Percentiles rank a stretch among this genome's conserved stretches.
Evolutionary conservation across 2,888 invertebrate species (phyloP).

Genomic region (Stenoptilia bipunctidactyla): DNA sequence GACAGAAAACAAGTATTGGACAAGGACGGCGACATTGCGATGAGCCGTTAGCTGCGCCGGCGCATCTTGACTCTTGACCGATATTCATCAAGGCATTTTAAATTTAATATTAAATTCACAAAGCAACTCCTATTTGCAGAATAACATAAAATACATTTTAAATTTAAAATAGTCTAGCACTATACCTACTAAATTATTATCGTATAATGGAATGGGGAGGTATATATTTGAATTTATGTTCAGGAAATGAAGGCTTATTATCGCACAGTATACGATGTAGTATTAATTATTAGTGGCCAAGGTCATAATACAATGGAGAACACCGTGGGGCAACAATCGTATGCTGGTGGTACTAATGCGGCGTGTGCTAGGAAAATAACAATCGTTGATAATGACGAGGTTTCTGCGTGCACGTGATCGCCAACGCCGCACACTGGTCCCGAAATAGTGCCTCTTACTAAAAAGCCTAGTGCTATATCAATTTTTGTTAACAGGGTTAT

Average conservation of each 20-base stretch:
- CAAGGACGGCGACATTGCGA: conserved; percentile 4
- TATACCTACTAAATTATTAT: too few species aligned
- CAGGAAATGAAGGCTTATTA: conserved; percentile 10
- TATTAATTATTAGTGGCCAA: conserved; percentile 34
- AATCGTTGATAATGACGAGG: conserved; percentile 11
- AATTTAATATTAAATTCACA: too few species aligned
- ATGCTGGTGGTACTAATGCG: conserved; percentile 14
- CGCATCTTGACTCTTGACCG: conserved; percentile 8
- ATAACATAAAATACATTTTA: too few species aligned
- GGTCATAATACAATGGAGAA: conserved; percentile 28
- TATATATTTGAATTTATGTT: too few species aligned
- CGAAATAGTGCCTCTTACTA: too few species aligned
- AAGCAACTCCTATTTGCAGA: too few species aligned
- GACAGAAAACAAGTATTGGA: too few species aligned
- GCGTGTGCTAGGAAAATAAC: conserved; percentile 17
- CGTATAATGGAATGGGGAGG: too few species aligned
- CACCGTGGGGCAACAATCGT: conserved; percentile 19
- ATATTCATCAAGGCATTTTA: background rate
- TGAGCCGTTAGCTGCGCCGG: background rate
- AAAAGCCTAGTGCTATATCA: too few species aligned
- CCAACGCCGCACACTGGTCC: too few species aligned
- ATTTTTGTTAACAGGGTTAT: too few species aligned
- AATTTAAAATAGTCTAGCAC: too few species aligned
- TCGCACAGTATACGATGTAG: conserved; percentile 24
- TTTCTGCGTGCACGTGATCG: background rate